Conservation (phyloP, 2,797 vertebrate species). For the Columba guinea region DNA sequence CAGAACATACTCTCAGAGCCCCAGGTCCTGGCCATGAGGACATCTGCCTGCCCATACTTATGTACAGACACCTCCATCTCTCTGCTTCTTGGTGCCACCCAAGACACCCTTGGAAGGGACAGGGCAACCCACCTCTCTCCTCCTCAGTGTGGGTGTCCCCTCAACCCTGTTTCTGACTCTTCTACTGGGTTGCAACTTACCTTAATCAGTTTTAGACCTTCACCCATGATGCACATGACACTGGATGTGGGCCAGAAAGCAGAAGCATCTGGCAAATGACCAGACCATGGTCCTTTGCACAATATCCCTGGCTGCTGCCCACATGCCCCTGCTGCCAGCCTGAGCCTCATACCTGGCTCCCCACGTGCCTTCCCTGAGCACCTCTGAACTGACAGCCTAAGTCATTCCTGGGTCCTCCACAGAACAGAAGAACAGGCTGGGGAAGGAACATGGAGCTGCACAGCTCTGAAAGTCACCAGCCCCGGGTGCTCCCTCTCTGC, state of each 20-base stretch:
- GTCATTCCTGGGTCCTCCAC: not conserved
- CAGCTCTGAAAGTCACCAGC: not conserved
- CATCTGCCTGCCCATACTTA: not conserved
- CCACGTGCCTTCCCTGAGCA: not conserved
- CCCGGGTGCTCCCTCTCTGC: not conserved
- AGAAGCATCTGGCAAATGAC: not conserved
- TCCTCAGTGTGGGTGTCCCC: not conserved
- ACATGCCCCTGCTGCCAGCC: not conserved
- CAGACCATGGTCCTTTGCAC: not conserved
- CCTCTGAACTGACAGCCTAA: not conserved
- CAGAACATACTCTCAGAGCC: not conserved
- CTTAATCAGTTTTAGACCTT: not conserved
- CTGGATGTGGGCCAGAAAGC: not conserved
- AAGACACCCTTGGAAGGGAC: not conserved
- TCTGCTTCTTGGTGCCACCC: not conserved
- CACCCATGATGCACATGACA: not conserved
- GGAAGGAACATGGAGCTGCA: not conserved
- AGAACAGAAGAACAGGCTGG: not conserved
- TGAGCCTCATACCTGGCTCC: not conserved
- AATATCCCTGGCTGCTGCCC: not conserved
- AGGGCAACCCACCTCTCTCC: not conserved
- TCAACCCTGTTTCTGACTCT: not conserved
- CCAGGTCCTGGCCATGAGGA: not conserved
- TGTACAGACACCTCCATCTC: not conserved
- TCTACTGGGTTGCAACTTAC: not conserved